Evolutionary conservation across 2,113 vertebrate genomes (phyloP).

Genomic region (Ranitomeya imitator): DNA sequence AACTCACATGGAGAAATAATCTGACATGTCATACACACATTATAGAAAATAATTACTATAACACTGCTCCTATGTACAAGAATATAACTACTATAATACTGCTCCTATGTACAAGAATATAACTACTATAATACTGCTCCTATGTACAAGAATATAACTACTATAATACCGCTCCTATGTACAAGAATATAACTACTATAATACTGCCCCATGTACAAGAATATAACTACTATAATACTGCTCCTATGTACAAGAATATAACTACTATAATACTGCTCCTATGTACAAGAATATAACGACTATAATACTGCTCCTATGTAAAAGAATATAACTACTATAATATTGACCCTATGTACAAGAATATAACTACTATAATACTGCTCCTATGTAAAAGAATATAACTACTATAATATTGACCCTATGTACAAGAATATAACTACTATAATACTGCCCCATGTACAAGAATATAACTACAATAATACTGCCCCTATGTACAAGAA

Average conservation of each 20-base stretch:
- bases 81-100: conserved; percentile 7
- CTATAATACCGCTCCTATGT: not conserved
- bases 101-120: conserved; percentile 6
- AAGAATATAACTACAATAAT: not conserved
- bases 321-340: not conserved
- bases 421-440: not conserved
- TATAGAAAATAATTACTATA: not conserved
- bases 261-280: not conserved
- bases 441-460: not conserved
- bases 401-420: too few relatives aligned
- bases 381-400: too few relatives aligned
- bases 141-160: conserved; percentile 5
- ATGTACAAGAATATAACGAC: not conserved
- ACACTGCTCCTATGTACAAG: not conserved
- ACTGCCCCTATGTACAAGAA: conserved; percentile 6
- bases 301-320: not conserved
- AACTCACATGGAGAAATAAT: not conserved
- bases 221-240: conserved; percentile 13
- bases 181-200: not conserved
- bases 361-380: too few relatives aligned
- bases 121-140: conserved; percentile 2
- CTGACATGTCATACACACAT: too few relatives aligned
- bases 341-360: not conserved
- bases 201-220: not conserved
- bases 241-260: conserved; percentile 2